Base-by-base conservation (phyloP, 2,888 invertebrate species). In the Clepsis dumicolana region DNA sequence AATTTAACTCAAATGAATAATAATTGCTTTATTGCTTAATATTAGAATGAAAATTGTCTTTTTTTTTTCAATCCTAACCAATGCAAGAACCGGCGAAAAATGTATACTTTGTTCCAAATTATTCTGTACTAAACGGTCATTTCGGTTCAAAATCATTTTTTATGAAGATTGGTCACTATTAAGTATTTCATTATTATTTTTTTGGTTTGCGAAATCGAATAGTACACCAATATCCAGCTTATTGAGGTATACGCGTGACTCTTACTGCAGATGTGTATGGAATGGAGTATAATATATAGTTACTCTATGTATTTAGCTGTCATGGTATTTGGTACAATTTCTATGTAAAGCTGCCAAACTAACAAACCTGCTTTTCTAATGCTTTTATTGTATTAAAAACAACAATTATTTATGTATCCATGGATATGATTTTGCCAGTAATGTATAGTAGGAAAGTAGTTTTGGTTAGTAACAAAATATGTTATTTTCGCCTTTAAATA, bases 301-400 rank as follows among this genome's bases (percentile, higher is more conserved):
- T 56, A 57, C 77, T 75, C 77, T 74, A 70, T 73, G 76, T 79
- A 77, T 73, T 77, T 78, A 74, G 52, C 70, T 74, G 71, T 70
- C 68, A 75, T 79, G 79, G 80, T 80, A 80, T 81, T 78, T 77
- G 75, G 81, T 75, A 77, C 74, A 71, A 73, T 71, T 24, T 67
- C 18, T 72, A 72, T 74, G 65, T 74, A 57, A 72, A 72, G 79
- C 80, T 75, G 83, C 82, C 65, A 79, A 76, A 81, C 80, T 87
- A 86, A 87, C 82, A 76, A 74, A 73, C 79, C 78, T 81, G 89
- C 89, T 90, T 89, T 62, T 71, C 75, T 86, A 88, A 89, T 83
- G 89, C 90, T 88, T 83, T 76, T 80, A 75, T 75, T 72, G 66
- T 65, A 70, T 57, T 71, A 57, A 64, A 57, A 60, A 64, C 25